A percentile compares a stretch with the other conserved stretches of the same genome.
Evolutionary conservation across 2,888 invertebrate genomes (phyloP).

Genomic region (Pharmacophagus antenor): DNA sequence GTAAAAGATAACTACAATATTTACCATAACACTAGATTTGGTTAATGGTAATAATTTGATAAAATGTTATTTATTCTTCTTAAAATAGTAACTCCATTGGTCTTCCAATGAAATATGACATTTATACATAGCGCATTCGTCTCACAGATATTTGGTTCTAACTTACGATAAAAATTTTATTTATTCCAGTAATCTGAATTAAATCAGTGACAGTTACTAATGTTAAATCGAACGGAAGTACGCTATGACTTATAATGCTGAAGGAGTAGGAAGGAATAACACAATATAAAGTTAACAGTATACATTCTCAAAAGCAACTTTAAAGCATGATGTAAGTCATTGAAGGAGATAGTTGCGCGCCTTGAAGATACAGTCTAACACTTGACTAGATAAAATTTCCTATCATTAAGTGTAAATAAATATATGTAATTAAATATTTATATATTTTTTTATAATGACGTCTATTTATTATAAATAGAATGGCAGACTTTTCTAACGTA

Average conservation of each 20-base stretch:
- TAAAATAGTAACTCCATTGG: too few species aligned
- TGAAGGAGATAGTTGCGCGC: slow-evolving; percentile 61
- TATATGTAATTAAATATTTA: neutral
- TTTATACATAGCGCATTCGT: too few species aligned
- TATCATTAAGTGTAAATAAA: neutral
- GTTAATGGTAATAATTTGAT: too few species aligned
- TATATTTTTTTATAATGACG: neutral
- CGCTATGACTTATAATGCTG: neutral
- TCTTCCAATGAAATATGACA: too few species aligned
- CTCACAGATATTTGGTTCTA: too few species aligned
- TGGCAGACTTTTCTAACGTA: too few species aligned
- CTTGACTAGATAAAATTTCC: slow-evolving; percentile 31
- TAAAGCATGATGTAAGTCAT: slow-evolving; percentile 63
- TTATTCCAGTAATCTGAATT: too few species aligned
- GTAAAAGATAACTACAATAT: too few species aligned
- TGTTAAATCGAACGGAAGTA: slow-evolving; percentile 40
- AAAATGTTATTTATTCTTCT: too few species aligned
- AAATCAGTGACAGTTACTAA: too few species aligned
- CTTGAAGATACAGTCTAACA: slow-evolving; percentile 52
- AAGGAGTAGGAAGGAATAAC: slow-evolving; percentile 27
- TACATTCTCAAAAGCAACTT: slow-evolving; percentile 69
- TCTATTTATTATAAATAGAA: too few species aligned
- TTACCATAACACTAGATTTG: too few species aligned
- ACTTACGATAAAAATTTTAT: neutral
- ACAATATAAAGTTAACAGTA: slow-evolving; percentile 48